Conservation (phyloP, 2,888 invertebrate species). For the Aporophyla nigra region DNA sequence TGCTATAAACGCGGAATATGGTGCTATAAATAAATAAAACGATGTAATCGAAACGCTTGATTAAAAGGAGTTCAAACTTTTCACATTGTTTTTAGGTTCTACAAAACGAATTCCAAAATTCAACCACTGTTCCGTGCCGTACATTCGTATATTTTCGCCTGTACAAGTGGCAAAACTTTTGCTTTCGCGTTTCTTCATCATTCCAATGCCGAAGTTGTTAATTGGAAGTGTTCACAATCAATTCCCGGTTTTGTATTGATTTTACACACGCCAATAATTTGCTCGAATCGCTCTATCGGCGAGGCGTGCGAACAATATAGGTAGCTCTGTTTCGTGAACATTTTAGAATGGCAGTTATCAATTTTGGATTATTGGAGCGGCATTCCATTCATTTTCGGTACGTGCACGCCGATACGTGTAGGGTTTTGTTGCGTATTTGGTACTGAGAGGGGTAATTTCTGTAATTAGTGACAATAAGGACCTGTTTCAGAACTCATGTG, state of each 20-base stretch:
- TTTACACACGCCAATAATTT: slow-evolving; percentile 61
- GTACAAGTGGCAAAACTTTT: slow-evolving; percentile 60
- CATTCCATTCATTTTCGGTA: slow-evolving; percentile 45
- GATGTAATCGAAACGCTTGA: background rate
- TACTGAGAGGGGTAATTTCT: slow-evolving; percentile 2
- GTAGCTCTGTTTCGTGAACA: slow-evolving; percentile 46
- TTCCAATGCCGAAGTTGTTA: slow-evolving; percentile 56
- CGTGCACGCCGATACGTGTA: slow-evolving; percentile 4
- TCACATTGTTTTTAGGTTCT: slow-evolving; percentile 7
- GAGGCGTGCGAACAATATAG: slow-evolving; percentile 41
- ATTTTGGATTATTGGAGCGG: slow-evolving; percentile 52
- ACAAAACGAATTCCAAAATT: slow-evolving; percentile 38
- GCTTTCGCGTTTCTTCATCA: slow-evolving; percentile 50
- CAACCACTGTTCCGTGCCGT: background rate
- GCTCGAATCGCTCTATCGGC: slow-evolving; percentile 47
- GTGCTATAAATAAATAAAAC: slow-evolving; percentile 24
- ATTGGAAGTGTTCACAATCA: slow-evolving; percentile 66
- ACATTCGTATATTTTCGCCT: slow-evolving; percentile 20
- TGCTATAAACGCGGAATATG: background rate
- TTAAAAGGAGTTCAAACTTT: slow-evolving; percentile 43
- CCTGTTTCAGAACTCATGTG: background rate
- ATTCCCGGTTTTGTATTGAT: slow-evolving; percentile 61
- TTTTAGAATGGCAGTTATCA: slow-evolving; percentile 59
- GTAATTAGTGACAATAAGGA: slow-evolving; percentile 12
- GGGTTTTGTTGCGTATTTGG: slow-evolving; percentile 31